phyloP scores from a whole-genome alignment of 1,140 invertebrate species.

The Zaprionus africanus region DNA sequence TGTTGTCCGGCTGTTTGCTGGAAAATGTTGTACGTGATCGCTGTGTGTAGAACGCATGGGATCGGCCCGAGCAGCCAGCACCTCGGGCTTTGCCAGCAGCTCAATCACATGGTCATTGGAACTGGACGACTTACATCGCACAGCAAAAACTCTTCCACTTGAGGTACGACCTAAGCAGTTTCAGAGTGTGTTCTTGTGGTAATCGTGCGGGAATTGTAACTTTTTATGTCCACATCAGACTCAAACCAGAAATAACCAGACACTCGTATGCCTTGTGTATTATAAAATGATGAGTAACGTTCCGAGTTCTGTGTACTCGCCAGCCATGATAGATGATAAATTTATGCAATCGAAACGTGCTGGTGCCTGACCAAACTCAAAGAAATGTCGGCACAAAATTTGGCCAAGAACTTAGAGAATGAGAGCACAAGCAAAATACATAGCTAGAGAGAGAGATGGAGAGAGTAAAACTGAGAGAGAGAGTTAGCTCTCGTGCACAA shows the following conservation, averaged over 20 bases:
- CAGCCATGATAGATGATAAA: conserved; percentile 1
- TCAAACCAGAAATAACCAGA: conserved; percentile 1
- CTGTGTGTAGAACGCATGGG: conserved; percentile 1
- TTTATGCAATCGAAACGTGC: conserved; percentile 11
- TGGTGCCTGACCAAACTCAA: conserved; percentile 10
- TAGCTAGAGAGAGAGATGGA: neutral
- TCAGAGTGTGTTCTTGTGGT: neutral
- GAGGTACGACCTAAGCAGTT: conserved; percentile 7
- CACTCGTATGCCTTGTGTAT: neutral
- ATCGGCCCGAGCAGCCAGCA: conserved; percentile 1
- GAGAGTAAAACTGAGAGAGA: neutral
- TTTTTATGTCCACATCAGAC: neutral
- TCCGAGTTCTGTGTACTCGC: neutral
- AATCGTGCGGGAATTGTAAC: neutral
- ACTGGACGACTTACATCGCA: conserved; percentile 3
- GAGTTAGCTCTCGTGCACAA: neutral
- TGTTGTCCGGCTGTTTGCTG: conserved; percentile 2
- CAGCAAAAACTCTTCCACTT: conserved; percentile 1
- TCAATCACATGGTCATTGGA: conserved; percentile 6
- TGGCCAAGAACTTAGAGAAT: neutral
- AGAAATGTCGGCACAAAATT: conserved; percentile 3
- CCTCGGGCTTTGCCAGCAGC: neutral
- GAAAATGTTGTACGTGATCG: conserved; percentile 3
- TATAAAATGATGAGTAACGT: conserved; percentile 3
- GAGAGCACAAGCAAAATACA: neutral